Evolutionary conservation across 2,113 vertebrate species (phyloP).

Genomic region (Sakesphorus luctuosus): DNA sequence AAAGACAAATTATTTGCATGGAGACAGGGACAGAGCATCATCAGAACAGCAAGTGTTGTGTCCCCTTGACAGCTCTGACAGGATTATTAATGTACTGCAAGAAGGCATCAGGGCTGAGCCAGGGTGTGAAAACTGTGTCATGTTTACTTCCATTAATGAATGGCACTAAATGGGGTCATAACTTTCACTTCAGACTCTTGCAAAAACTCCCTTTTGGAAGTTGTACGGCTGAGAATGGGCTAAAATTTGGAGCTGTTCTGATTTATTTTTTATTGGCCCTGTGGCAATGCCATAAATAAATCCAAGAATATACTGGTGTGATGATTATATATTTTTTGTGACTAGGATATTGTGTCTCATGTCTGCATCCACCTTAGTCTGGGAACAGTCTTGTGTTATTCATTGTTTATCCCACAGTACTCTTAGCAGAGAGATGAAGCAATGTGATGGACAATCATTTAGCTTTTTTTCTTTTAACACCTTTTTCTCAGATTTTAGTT

Average conservation of each 20-base stretch:
- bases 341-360: background rate
- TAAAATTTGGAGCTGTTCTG: background rate
- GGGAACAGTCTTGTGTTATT: background rate
- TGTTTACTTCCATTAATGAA: background rate
- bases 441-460: background rate
- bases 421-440: background rate
- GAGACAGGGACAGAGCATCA: background rate
- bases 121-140: background rate
- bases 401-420: background rate
- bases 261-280: background rate
- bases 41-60: background rate
- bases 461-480: background rate
- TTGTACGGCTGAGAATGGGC: background rate
- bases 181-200: conserved; percentile 8
- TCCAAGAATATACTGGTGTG: background rate
- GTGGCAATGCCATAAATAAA: background rate
- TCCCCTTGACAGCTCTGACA: conserved; percentile 7
- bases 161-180: background rate
- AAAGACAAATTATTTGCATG: conserved; percentile 35
- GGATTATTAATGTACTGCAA: conserved; percentile 34
- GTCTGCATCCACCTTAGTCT: background rate
- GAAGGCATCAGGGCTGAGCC: background rate
- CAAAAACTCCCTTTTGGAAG: background rate
- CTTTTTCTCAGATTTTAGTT: background rate
- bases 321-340: background rate